Evolutionary conservation across 2,113 vertebrate species (phyloP), one percentile per base, ranked within the genome.

Genomic region (Petromus typicus): DNA sequence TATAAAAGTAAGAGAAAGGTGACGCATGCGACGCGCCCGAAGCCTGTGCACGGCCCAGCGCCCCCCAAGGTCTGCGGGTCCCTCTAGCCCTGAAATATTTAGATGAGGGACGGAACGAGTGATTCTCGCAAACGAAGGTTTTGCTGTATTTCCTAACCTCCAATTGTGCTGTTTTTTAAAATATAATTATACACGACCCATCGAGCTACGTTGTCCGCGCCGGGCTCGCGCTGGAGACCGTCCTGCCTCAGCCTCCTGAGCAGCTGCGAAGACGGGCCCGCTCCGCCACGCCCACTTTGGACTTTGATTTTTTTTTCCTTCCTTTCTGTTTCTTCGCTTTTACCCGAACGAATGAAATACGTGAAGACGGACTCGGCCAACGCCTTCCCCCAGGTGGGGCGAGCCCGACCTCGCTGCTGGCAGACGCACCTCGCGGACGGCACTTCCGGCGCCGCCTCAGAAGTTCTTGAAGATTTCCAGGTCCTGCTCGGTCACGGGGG

Each of bases 381-480:
- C 0, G 0, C 25, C 27, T 32, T 30, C 14, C 32, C 59, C n/a
- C n/a, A n/a, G n/a, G n/a, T n/a, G n/a, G n/a, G n/a, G n/a, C n/a
- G n/a, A n/a, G n/a, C n/a, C n/a, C n/a, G n/a, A n/a, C n/a, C n/a
- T n/a, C n/a, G n/a, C 11, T 13, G 18, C 3, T 1, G 48, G 6
- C 48, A 83, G 32, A 13, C 0, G 0, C 75, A 97, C 97, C 97
- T 94, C 54, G 32, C 61, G 2, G 54, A 3, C 0, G 16, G 2
- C 25, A 18, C 3, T 5, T 18, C 18, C 10, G 0, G 1, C 0
- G 6, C 48, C 48, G 6, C 14, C 30, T 99, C 98, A 99, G 97
- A 99, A 99, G 95, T 99, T 99, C 97, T 99, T 99, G 97, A 99
- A 99, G 95, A 99, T 98, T 96, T 99, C 99, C 67, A 99, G 91